Base-by-base conservation (phyloP, 1,140 invertebrate genomes). In the Eupeodes corollae region DNA sequence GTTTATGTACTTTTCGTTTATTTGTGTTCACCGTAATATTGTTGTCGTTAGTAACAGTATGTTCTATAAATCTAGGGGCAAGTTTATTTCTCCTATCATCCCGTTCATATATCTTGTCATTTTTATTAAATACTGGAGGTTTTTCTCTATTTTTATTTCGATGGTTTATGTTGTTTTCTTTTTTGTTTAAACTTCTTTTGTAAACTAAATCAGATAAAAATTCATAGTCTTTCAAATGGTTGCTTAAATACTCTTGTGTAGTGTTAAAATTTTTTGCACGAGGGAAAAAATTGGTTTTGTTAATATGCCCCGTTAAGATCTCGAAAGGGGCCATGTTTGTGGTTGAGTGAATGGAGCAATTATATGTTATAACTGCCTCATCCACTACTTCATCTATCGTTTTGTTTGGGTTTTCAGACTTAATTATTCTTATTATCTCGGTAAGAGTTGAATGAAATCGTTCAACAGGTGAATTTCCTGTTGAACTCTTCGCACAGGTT, bases 401-500 rank as follows among this genome's bases (percentile, higher is more conserved):
- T 30, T 8, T 44, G n/a, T n/a, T n/a, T n/a, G n/a, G n/a, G n/a
- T n/a, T n/a, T n/a, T n/a, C n/a, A n/a, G n/a, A n/a, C n/a, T 44
- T 48, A 35, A 50, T 31, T 12, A 47, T 51, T 33, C 48, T 42
- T 34, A 52, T 26, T 43, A 49, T 39, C 52, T 58, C 54, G 6
- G 56, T 52, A 8, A 59, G 33, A 10, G 42, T 56, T 6, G 48
- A 52, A 41, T 56, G 54, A 33, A 56, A 52, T 32, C 50, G 31
- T 51, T 52, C 54, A 1, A 56, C 42, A 12, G 43, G 16, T 16
- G 44, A 38, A n/a, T n/a, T n/a, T n/a, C n/a, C n/a, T n/a, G n/a
- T n/a, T n/a, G n/a, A n/a, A n/a, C n/a, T n/a, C n/a, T 33, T 54
- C 56, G 5, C 43, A 47, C 38, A 30, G 41, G 5, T 39, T 43